Evolutionary conservation across 2,888 invertebrate genomes (phyloP), one percentile per base, ranked within the genome.

Genomic region (Xestia xanthographa): DNA sequence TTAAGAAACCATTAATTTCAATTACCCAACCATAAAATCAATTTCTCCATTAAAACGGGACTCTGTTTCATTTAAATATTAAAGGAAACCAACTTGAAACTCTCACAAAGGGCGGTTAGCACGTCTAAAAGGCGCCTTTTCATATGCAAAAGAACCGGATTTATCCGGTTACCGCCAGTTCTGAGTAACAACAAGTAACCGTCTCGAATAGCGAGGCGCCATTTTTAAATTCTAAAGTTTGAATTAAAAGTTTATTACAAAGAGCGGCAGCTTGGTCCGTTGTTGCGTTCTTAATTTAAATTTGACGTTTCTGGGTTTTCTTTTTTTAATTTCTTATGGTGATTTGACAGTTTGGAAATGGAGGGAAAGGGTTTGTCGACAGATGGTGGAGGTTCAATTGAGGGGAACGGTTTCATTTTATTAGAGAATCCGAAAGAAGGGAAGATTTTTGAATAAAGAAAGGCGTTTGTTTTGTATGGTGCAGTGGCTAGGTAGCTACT

Each of bases 121-220:
- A 72, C 75, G 83, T 88, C 77, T 85, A 75, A 84, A 86, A 87
- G 79, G 75, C 77, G 53, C 58, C 88, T 82, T 87, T 87, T 87
- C 88, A 88, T 88, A 87, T 87, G 88, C 88, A 85, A 87, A 87
- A 79, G 80, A 87, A 84, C 88, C 81, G 79, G 85, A 84, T 88
- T 72, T 87, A 87, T 88, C 84, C 84, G 66, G 87, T 87, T 87
- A 79, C 74, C 75, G 80, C 80, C 69, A 66, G 84, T 72, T 79
- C 78, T 75, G 71, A 75, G 83, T 79, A 77, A 80, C 88, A 88
- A 87, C 79, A 77, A 84, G 85, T 77, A 77, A 86, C 80, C 72
- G 77, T 72, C 83, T 75, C 63, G 79, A 79, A 83, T 74, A 75
- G 70, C 71, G 65, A 72, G 77, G 62, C 75, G 83, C 87, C 87